Evolutionary conservation across 1,140 invertebrate species (phyloP), one percentile per base, ranked within the genome.

Genomic region (Formica exsecta): DNA sequence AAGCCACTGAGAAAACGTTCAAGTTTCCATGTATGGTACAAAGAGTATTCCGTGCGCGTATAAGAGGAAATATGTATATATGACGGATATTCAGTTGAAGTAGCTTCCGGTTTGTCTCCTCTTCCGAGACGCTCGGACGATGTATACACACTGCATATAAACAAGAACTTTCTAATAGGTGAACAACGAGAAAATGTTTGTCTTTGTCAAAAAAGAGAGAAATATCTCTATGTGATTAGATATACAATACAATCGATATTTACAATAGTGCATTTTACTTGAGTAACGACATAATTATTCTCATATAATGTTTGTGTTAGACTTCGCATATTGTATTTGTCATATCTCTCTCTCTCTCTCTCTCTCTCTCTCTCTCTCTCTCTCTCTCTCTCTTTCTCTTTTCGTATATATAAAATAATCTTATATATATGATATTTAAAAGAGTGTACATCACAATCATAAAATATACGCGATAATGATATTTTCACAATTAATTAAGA

Each of bases 41-140:
- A 71, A 38, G 57, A 83, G 57, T 70, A 38, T 65, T 38, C 62
- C 75, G 44, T 54, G 51, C 51, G 44, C 44, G 11, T 76, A 54
- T 73, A 75, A 86, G 57, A 65, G 57, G 75, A 88, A 86, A 80
- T 70, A 83, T 51, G 48, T 51, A 51, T 16, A 16, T 51, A 51
- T 57, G 11, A 83, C 73, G 41, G 74, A 89, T 83, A 85, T 86
- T 71, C 61, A 51, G 76, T 73, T 73, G 38, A 59, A 77, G 9
- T 65, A 57, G 57, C 66, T 90, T 90, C 90, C 85, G 73, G 64
- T 80, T 74, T 66, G n/a, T 87, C 71, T 83, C 64, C 13, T 81
- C 86, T 80, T 81, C 61, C 75, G 76, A 32, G 73, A 36, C 62
- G 51, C 41, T 80, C 22, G 36, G 41, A 38, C 48, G 51, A 61